A percentile compares a stretch with the other conserved stretches of the same genome.
phyloP scores from a whole-genome alignment of 2,797 vertebrate species.

The Gastrophryne carolinensis region DNA sequence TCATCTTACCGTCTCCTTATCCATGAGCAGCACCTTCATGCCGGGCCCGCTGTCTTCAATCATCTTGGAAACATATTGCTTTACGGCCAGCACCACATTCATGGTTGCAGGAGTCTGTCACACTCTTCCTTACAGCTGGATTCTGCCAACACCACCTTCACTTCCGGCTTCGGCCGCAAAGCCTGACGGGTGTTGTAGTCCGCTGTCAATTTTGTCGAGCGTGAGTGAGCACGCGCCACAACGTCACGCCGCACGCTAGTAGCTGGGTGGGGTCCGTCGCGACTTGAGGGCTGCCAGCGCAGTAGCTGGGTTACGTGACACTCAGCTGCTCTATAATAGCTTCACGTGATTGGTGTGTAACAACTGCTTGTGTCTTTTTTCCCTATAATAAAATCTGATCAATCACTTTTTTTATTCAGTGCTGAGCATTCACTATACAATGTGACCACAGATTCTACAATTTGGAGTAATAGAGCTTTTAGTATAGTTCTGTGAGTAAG shows the following conservation, averaged over 20 bases:
- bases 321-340: no score
- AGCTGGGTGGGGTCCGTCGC: no score
- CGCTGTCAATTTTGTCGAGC: not conserved
- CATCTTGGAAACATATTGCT: slow-evolving; percentile 93
- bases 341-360: no score
- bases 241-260: not conserved
- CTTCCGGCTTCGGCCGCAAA: slow-evolving; percentile 54
- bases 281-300: no score
- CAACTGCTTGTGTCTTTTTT: no score
- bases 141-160: not conserved
- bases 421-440: no score
- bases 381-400: no score
- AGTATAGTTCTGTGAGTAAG: no score
- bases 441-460: no score
- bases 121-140: not conserved
- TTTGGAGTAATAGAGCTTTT: no score
- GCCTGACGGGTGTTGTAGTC: slow-evolving; percentile 58
- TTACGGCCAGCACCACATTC: slow-evolving; percentile 93
- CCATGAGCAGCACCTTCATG: slow-evolving; percentile 96
- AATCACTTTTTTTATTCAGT: no score
- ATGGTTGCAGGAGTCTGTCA: slow-evolving; percentile 70
- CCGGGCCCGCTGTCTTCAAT: slow-evolving; percentile 93
- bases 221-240: not conserved
- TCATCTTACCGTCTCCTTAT: slow-evolving; percentile 87
- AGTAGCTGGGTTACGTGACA: no score